A percentile compares a stretch with the other conserved stretches of the same genome.
Conservation (phyloP, 2,113 vertebrate species). For the Dunckerocampus dactyliophorus region DNA sequence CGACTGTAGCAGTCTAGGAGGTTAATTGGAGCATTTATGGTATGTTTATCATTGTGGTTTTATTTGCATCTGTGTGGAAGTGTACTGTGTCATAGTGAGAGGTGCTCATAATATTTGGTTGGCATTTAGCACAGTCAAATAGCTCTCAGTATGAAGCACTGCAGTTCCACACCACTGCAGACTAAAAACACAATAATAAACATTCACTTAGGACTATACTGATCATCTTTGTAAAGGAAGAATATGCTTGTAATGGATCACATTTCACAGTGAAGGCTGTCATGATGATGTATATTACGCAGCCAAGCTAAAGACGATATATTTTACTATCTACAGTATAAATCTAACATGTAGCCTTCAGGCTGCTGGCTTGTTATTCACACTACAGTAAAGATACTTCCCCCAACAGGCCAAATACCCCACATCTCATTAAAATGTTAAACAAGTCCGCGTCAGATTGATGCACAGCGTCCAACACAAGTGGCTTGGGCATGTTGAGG, state of each 20-base stretch:
- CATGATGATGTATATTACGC: not conserved
- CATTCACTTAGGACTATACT: not conserved
- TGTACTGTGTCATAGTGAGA: not conserved
- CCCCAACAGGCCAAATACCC: not conserved
- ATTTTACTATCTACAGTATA: not conserved
- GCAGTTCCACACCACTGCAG: not conserved
- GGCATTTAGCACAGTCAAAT: no score
- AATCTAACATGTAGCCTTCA: not conserved
- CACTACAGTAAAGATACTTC: not conserved
- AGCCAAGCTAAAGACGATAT: not conserved
- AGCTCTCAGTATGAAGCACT: not conserved
- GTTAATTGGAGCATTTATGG: no score
- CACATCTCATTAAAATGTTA: not conserved
- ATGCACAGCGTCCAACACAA: not conserved
- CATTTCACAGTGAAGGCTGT: not conserved
- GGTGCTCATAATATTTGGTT: not conserved
- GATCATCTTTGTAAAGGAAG: no score
- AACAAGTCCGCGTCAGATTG: not conserved
- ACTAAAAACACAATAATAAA: not conserved
- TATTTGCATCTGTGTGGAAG: no score
- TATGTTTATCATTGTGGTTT: no score
- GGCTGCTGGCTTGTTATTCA: not conserved
- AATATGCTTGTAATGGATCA: not conserved
- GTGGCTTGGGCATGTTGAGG: not conserved
- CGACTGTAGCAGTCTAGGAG: no score